Conservation (phyloP, 2,888 invertebrate genomes). For the Chydorus sphaericus region DNA sequence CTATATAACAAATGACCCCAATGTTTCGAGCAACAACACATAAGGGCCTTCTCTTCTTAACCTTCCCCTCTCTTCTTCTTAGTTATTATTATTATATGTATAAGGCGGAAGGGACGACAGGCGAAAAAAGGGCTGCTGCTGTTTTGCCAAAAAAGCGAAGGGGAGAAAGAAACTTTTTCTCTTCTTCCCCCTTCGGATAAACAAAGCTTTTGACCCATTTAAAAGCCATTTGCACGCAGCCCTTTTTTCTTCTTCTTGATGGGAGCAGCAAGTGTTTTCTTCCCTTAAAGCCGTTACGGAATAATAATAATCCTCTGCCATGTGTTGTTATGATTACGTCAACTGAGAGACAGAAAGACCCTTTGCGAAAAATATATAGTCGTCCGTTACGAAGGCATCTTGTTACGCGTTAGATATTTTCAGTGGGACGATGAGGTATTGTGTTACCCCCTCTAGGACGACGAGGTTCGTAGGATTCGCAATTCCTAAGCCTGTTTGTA, state of each 20-base stretch:
- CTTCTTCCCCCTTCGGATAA: neutral
- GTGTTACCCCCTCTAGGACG: neutral
- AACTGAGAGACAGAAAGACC: neutral
- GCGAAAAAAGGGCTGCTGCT: neutral
- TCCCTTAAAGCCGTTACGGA: neutral
- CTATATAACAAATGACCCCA: conserved; percentile 7
- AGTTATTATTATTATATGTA: no score
- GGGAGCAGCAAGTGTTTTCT: neutral
- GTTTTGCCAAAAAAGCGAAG: neutral
- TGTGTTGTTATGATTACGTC: neutral
- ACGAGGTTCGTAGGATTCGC: neutral
- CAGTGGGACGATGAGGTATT: neutral
- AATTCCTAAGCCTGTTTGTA: neutral
- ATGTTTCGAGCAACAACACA: conserved; percentile 1
- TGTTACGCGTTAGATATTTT: neutral
- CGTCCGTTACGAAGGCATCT: neutral
- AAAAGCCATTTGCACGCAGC: conserved; percentile 4
- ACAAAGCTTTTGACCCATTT: conserved; percentile 8
- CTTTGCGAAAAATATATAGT: neutral
- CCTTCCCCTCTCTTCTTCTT: neutral
- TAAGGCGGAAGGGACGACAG: no score
- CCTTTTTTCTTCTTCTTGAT: neutral
- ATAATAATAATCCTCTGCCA: neutral
- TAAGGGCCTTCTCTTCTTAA: neutral
- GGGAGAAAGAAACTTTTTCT: neutral